Evolutionary conservation across 2,797 vertebrate genomes (phyloP).

Genomic region (Cossypha niveicapilla): DNA sequence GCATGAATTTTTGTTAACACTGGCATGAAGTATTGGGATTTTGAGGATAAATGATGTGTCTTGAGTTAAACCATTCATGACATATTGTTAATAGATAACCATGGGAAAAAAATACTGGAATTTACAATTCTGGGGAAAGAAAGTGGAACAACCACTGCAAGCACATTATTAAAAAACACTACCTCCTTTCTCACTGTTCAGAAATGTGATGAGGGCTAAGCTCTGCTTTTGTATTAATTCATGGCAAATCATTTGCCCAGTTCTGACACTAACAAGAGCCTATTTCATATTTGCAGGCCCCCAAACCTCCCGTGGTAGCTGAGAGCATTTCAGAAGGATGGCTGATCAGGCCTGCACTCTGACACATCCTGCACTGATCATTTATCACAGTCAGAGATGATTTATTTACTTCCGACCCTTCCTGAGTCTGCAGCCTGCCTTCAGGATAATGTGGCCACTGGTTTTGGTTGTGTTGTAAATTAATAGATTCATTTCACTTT

Average conservation of each 20-base stretch:
- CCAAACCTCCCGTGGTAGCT: constrained; percentile 28
- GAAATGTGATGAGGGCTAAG: background rate
- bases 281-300: constrained; percentile 41
- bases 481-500: constrained; percentile 31
- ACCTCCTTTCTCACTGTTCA: background rate
- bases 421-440: constrained; percentile 22
- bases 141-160: background rate
- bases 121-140: background rate
- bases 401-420: constrained; percentile 61
- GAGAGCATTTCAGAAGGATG: constrained; percentile 38
- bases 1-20: background rate
- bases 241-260: background rate
- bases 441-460: constrained; percentile 4
- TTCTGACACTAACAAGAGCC: constrained; percentile 47
- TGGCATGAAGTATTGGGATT: background rate
- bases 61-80: constrained; percentile 7
- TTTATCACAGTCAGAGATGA: constrained; percentile 55
- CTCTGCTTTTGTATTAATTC: constrained; percentile 27
- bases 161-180: background rate
- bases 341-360: constrained; percentile 10
- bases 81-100: background rate
- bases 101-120: background rate
- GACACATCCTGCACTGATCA: constrained; percentile 28
- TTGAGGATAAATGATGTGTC: background rate
- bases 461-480: background rate